Base-by-base conservation (phyloP, 2,888 invertebrate genomes). In the Dendrolimus pini region DNA sequence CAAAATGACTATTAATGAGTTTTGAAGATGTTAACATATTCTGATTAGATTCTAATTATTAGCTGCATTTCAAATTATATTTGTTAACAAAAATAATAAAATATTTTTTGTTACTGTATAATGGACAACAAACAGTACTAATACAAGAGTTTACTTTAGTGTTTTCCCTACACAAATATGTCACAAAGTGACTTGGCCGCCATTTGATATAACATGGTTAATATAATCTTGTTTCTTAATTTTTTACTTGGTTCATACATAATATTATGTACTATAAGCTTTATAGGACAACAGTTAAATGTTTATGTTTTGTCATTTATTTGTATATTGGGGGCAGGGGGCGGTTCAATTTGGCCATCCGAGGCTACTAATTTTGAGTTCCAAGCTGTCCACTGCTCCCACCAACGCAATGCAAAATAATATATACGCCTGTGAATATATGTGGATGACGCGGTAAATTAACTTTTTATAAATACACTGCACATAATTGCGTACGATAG, bases 141-240 rank as follows among this genome's bases (percentile, higher is more conserved):
- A 30, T 3, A 30, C 6, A 30, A 30, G 30, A 6, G 3, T 30
- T 30, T 30, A 30, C 30, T 30, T 6, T 61, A 67, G 12, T 63
- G 59, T 59, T 54, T 14, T 30, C 30, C 47, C 47, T 47, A 47
- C 12, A 47, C 47, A 47, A 10, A 47, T 8, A 8, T 59, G 59
- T 58, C 67, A 72, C 72, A 56, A 68, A 72, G 75, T 73, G 75
- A 42, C 59, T 64, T 57, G 18, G 12, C 53, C 8, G 9, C 9
- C 47, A 47, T 47, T 47, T 47, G 12, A 47, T 10, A 10, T 1
- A 47, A 10, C 6, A 47, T 47, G 47, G 47, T 10, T 30, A 30
- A 30, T 30, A 30, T 30, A 30, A 30, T 30, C 30, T 30, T 30
- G 30, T 30, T 30, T 30, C 30, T 30, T 30, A 30, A 30, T 30